These are phyloP conservation scores for Girardia tigrina DNA, from an alignment of 2,888 invertebrate genomes.

Conservation along the genomic window DNA sequence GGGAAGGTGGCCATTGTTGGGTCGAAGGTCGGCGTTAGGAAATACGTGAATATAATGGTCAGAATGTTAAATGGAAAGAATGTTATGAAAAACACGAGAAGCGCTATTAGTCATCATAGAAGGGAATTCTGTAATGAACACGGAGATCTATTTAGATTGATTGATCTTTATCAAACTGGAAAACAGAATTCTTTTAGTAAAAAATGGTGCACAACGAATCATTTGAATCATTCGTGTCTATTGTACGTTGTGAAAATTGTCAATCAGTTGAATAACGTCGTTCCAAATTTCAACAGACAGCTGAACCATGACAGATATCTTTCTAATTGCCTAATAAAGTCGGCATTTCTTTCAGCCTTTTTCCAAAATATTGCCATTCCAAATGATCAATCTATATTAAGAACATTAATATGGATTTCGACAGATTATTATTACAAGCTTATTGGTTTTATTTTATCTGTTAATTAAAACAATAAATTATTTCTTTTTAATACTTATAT, in stretches of 20 bases:
- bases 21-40: background rate
- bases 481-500: too few relatives aligned
- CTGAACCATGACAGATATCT: background rate
- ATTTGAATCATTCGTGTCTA: background rate
- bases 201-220: background rate
- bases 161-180: background rate
- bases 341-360: background rate
- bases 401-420: too few relatives aligned
- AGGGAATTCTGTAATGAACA: background rate
- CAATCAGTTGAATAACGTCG: background rate
- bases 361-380: background rate
- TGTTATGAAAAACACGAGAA: background rate
- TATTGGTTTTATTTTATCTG: too few relatives aligned
- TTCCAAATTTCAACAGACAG: background rate
- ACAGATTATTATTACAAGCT: too few relatives aligned
- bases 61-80: background rate
- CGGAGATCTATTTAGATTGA: background rate
- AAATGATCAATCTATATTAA: too few relatives aligned
- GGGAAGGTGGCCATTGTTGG: background rate
- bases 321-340: background rate
- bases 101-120: background rate
- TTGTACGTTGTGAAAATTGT: background rate
- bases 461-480: too few relatives aligned
- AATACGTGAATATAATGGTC: background rate
- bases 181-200: background rate